Base-by-base conservation (phyloP, 2,888 invertebrate genomes). In the Alcis repandata region DNA sequence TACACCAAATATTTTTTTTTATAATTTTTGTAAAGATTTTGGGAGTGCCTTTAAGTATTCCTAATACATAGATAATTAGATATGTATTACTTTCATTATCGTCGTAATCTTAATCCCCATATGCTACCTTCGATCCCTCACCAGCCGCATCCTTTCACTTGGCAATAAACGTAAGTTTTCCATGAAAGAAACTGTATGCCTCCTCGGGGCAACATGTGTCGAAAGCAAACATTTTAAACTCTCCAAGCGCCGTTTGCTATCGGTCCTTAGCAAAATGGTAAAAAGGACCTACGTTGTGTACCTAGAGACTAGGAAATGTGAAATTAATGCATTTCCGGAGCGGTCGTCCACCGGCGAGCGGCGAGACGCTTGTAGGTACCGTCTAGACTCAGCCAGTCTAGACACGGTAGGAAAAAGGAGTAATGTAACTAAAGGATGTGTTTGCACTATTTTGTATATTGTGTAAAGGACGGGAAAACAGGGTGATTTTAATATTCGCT, bases 281-380 rank as follows among this genome's bases (percentile, higher is more conserved):
- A 36, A 51, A 13, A 0, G 19, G 9, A 51, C 22, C 46, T 0
- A 43, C 10, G 10, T 43, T 10, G 4, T 17, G 17, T 32, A 36
- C 36, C 6, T 2, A 38, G 36, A n/a, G 20, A 7, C 10, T 10
- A 32, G 46, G 22, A 48, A 48, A 48, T 45, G 17, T 46, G 49
- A 22, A 61, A 61, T 52, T 6, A 56, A 58, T 68, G 56, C 52
- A 63, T 54, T 57, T 60, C 57, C 54, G 36, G 53, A 20, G 58
- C 56, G 64, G 66, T 64, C 66, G 17, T 63, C 53, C 57, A 67
- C 68, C 51, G 68, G 60, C 67, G 59, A 56, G 67, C 68, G 68
- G 64, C 67, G 63, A 68, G 70, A 69, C 63, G 48, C 15, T 36
- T 45, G n/a, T 13, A 41, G n/a, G n/a, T n/a, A n/a, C n/a, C n/a